These are phyloP conservation scores for Apis laboriosa DNA, from an alignment of 1,140 invertebrate genomes.

Conservation along the genomic window DNA sequence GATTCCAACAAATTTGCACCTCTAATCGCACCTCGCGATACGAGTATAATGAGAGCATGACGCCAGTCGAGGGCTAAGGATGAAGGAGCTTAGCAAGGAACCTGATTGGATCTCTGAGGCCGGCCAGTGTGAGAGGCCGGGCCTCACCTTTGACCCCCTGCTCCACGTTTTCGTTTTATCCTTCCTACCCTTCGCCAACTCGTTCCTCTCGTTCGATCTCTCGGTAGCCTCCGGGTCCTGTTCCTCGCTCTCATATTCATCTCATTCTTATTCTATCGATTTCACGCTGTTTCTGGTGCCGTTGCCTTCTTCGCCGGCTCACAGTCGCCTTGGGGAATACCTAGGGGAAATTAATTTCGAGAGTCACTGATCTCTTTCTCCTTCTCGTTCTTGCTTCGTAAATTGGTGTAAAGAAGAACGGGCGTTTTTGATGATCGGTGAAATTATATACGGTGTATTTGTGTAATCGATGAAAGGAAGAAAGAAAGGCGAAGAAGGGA, in stretches of 20 bases:
- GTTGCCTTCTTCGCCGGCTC: not conserved
- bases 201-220: slow-evolving; percentile 51
- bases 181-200: slow-evolving; percentile 51
- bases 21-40: slow-evolving; percentile 67
- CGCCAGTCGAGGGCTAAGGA: slow-evolving; percentile 70
- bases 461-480: too few species aligned
- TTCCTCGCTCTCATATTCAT: slow-evolving; percentile 52
- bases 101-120: slow-evolving; percentile 78
- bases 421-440: too few species aligned
- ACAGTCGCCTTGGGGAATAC: not conserved
- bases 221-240: slow-evolving; percentile 43
- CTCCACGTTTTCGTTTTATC: slow-evolving; percentile 58
- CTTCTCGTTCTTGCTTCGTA: too few species aligned
- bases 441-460: too few species aligned
- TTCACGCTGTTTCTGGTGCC: slow-evolving; percentile 48
- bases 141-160: slow-evolving; percentile 78
- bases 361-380: not conserved
- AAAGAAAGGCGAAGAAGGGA: too few species aligned
- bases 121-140: slow-evolving; percentile 77
- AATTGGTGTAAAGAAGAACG: too few species aligned
- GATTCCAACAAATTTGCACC: slow-evolving; percentile 69
- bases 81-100: slow-evolving; percentile 72
- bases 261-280: slow-evolving; percentile 47
- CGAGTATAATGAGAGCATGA: slow-evolving; percentile 75
- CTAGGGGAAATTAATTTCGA: slow-evolving; percentile 32